A percentile compares a stretch with the other conserved stretches of the same genome.
Conservation (phyloP, 2,113 vertebrate species). For the Ursus arctos region DNA sequence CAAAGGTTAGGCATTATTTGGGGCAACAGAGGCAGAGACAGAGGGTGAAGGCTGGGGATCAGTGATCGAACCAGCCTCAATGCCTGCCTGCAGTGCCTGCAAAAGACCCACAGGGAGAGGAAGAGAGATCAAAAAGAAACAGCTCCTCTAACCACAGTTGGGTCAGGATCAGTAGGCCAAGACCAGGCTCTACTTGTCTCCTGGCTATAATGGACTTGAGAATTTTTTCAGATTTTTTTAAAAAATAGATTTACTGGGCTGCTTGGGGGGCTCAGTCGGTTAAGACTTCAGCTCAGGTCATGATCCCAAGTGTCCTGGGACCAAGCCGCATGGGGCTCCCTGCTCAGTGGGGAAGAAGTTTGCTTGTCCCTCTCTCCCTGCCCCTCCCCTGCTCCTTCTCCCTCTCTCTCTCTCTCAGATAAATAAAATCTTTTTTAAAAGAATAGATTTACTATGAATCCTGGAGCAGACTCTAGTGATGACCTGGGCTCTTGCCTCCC, state of each 20-base stretch:
- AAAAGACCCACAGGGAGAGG: background rate
- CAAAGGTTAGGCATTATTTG: background rate
- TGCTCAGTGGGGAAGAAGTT: too few relatives aligned
- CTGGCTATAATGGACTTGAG: background rate
- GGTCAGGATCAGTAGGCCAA: background rate
- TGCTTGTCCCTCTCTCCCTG: background rate
- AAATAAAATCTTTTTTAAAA: too few relatives aligned
- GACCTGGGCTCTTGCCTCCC: background rate
- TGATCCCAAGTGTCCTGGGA: too few relatives aligned
- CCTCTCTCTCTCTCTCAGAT: too few relatives aligned
- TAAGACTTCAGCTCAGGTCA: too few relatives aligned
- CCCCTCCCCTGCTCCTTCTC: too few relatives aligned
- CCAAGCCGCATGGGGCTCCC: background rate
- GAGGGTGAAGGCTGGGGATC: background rate
- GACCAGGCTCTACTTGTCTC: background rate
- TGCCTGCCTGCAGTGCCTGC: background rate
- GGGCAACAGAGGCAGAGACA: background rate
- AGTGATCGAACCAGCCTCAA: background rate
- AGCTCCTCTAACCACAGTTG: too few relatives aligned
- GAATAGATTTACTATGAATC: background rate
- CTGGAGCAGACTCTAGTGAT: background rate
- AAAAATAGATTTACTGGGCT: background rate
- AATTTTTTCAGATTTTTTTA: background rate
- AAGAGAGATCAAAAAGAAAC: background rate
- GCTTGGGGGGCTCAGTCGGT: too few relatives aligned